Percentiles rank a stretch among this genome's conserved stretches.
These are phyloP conservation scores for Taenioides sp. DNA, from an alignment of 2,797 vertebrate genomes.

Conservation along the genomic window DNA sequence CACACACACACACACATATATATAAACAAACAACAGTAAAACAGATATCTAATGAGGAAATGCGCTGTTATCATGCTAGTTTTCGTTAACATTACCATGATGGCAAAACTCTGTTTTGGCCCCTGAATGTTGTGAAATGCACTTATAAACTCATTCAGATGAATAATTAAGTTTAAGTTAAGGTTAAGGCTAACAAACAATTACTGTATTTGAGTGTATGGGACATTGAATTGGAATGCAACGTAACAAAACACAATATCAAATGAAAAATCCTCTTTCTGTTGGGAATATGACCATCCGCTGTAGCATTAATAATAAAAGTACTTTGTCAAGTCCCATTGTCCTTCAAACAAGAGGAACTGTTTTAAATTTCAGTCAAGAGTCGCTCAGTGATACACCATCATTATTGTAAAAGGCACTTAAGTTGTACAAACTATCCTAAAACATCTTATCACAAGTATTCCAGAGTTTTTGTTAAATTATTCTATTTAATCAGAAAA, in stretches of 20 bases:
- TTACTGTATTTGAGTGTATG: no score
- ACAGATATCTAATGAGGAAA: no score
- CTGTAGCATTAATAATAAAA: not conserved
- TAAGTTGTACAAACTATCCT: not conserved
- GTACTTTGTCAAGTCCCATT: not conserved
- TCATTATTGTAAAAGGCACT: not conserved
- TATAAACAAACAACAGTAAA: no score
- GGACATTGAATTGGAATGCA: not conserved
- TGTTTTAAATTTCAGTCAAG: not conserved
- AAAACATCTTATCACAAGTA: not conserved
- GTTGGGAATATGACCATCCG: not conserved
- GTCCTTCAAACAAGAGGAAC: not conserved
- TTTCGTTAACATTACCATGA: no score
- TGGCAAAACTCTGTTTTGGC: no score
- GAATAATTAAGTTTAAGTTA: no score
- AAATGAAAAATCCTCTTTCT: not conserved
- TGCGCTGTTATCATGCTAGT: no score
- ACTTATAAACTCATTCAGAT: no score
- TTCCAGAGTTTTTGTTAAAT: not conserved
- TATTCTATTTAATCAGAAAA: not conserved
- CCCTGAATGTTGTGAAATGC: no score
- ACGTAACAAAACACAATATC: not conserved
- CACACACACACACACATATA: no score
- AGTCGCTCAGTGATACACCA: not conserved
- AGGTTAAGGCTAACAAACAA: no score